phyloP scores from a whole-genome alignment of 2,113 vertebrate genomes.

The Indri indri region DNA sequence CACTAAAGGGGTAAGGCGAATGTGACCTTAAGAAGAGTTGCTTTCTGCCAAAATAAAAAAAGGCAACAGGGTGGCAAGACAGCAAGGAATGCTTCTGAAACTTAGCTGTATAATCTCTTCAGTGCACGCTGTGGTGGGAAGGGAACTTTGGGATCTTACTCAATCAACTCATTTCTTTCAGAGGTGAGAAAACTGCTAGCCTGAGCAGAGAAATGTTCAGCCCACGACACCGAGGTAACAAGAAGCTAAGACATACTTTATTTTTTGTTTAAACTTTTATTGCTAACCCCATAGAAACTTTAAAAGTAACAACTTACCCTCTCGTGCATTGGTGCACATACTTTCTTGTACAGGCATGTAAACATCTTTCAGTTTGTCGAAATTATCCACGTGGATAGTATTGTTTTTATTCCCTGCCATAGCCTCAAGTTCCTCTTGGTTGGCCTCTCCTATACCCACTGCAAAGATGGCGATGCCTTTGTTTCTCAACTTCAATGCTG shows the following conservation, averaged over 20 bases:
- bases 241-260: background rate
- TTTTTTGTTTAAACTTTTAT: background rate
- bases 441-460: constrained; percentile 74
- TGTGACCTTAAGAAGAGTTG: background rate
- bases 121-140: background rate
- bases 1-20: background rate
- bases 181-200: background rate
- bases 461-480: constrained; percentile 76
- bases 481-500: constrained; percentile 57
- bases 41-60: background rate
- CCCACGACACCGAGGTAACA: background rate
- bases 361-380: constrained; percentile 74
- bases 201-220: background rate
- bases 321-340: constrained; percentile 56
- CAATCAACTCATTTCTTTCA: background rate
- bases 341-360: constrained; percentile 67
- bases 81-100: background rate
- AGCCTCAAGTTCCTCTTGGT: constrained; percentile 61
- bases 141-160: background rate
- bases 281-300: background rate
- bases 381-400: constrained; percentile 73
- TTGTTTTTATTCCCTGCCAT: constrained; percentile 75
- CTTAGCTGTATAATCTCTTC: background rate
- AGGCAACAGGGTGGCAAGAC: background rate
- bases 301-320: constrained; percentile 50